Evolutionary conservation across 2,797 vertebrate genomes (phyloP).

Genomic region (Platyrinchus mystaceus): DNA sequence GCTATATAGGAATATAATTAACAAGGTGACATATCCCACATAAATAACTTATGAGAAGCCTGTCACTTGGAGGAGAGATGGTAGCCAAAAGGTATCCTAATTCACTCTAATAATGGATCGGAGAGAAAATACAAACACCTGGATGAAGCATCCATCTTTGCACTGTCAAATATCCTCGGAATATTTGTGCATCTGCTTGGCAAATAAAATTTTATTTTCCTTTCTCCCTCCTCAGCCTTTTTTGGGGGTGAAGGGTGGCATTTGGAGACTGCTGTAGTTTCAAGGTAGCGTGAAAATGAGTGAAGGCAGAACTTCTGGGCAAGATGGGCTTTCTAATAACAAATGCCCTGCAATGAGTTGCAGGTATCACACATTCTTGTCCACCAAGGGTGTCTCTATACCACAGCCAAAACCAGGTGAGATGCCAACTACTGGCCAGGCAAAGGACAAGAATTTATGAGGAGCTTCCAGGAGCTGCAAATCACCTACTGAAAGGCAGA

Average conservation of each 20-base stretch:
- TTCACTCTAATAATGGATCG: not conserved
- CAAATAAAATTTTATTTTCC: not conserved
- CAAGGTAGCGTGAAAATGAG: rapidly evolving
- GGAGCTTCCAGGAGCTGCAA: not conserved
- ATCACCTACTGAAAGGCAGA: not conserved
- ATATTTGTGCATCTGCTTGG: not conserved
- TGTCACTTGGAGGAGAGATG: not conserved
- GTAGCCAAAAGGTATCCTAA: not conserved
- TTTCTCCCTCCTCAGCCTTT: not conserved
- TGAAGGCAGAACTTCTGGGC: not conserved
- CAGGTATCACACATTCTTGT: no score
- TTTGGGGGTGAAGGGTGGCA: rapidly evolving
- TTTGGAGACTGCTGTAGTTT: rapidly evolving
- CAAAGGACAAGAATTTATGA: not conserved
- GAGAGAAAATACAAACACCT: conserved; percentile 3
- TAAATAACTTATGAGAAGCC: conserved; percentile 36
- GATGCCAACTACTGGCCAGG: not conserved
- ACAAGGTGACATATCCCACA: not conserved
- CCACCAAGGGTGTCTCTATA: not conserved
- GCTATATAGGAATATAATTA: conserved; percentile 10
- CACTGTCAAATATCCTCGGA: not conserved
- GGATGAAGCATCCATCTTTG: not conserved
- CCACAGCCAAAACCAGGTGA: not conserved
- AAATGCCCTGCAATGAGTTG: not conserved
- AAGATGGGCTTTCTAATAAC: not conserved